Evolutionary conservation across 2,888 invertebrate species (phyloP).

Genomic region (Diploptera punctata): DNA sequence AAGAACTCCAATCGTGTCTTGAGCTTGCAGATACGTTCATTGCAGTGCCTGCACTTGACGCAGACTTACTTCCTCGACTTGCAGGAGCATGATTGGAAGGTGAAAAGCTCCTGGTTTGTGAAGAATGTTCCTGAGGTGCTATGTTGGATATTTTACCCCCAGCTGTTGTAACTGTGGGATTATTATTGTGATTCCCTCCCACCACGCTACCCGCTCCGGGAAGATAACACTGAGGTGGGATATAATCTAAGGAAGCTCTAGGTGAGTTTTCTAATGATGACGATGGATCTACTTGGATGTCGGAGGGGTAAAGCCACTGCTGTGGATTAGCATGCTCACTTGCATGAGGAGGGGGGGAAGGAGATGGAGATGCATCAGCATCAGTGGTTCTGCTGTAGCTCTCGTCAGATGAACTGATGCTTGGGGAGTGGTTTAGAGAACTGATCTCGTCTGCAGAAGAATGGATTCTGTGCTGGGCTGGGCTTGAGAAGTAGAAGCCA

Average conservation of each 20-base stretch:
- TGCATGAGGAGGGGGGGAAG: conserved; percentile 57
- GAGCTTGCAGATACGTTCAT: conserved; percentile 5
- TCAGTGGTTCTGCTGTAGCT: conserved; percentile 84
- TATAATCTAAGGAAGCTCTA: conserved; percentile 58
- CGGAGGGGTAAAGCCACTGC: conserved; percentile 68
- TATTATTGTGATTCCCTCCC: conserved; percentile 41
- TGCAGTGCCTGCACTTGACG: background rate
- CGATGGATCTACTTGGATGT: conserved; percentile 61
- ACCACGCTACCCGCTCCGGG: conserved; percentile 30
- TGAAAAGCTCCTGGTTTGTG: conserved; percentile 48
- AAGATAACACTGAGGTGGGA: conserved; percentile 58
- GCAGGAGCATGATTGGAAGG: conserved; percentile 45
- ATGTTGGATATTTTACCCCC: conserved; percentile 37
- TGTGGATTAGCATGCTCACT: conserved; percentile 55
- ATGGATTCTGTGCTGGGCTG: conserved; percentile 59
- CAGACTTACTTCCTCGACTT: conserved; percentile 42
- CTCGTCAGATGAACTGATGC: conserved; percentile 84
- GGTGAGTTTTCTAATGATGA: conserved; percentile 57
- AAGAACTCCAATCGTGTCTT: conserved; percentile 35
- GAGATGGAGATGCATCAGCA: conserved; percentile 63
- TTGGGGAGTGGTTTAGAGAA: conserved; percentile 80
- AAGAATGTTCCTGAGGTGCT: conserved; percentile 38
- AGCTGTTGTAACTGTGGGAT: conserved; percentile 43
- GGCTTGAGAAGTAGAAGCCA: conserved; percentile 32
- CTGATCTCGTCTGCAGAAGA: conserved; percentile 86